Percentiles rank a stretch among this genome's conserved stretches.
phyloP scores from a whole-genome alignment of 2,797 vertebrate species.

The Intellagama lesueurii region DNA sequence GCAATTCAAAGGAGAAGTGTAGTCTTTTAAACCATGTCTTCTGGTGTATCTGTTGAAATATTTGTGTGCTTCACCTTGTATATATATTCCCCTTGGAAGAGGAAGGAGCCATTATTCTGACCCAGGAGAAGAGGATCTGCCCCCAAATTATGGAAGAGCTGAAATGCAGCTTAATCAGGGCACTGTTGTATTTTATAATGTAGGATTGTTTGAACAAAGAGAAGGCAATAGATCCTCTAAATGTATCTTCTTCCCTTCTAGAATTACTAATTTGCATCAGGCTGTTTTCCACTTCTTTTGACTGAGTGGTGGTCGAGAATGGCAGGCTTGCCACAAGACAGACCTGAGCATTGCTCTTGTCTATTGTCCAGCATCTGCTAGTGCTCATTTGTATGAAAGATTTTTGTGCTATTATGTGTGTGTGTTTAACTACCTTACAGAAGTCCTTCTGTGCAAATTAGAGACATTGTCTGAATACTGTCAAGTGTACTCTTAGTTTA shows the following conservation, averaged over 20 bases:
- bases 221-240: slow-evolving; percentile 23
- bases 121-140: not conserved
- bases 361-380: slow-evolving; percentile 51
- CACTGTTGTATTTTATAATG: not conserved
- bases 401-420: not conserved
- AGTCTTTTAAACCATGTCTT: too few species aligned
- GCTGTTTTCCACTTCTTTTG: slow-evolving; percentile 55
- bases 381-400: slow-evolving; percentile 50
- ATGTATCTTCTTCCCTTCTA: slow-evolving; percentile 34
- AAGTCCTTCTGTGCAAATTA: slow-evolving; percentile 58
- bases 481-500: slow-evolving; percentile 45
- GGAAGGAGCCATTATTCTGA: not conserved
- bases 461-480: slow-evolving; percentile 42
- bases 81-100: not conserved
- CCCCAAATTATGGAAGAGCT: not conserved
- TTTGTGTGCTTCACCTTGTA: too few species aligned
- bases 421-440: slow-evolving; percentile 31
- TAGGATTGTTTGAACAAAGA: not conserved
- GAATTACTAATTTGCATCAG: slow-evolving; percentile 43
- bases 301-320: slow-evolving; percentile 48
- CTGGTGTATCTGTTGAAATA: too few species aligned
- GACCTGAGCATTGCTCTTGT: slow-evolving; percentile 48
- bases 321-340: slow-evolving; percentile 45
- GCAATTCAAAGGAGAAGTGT: too few species aligned
- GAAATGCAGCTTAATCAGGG: not conserved